Evolutionary conservation across 2,888 invertebrate genomes (phyloP), one percentile per base, ranked within the genome.

Genomic region (Doris montereyensis): DNA sequence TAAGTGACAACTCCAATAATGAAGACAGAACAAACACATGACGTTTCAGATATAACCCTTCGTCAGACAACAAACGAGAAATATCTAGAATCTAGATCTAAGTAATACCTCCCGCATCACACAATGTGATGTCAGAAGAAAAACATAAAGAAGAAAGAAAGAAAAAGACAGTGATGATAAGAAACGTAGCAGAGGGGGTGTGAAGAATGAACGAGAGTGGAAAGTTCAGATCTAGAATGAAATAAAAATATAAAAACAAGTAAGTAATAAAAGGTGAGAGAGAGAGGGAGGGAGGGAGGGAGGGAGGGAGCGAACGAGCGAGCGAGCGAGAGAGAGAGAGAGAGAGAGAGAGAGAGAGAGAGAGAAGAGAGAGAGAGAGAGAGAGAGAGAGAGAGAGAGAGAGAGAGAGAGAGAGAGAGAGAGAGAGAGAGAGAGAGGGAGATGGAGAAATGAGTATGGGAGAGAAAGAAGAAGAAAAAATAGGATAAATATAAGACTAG

Each of bases 141-240:
- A n/a, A n/a, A n/a, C n/a, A n/a, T n/a, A n/a, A n/a, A n/a, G 62
- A 17, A 67, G 10, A 62, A n/a, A 71, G 28, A 73, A 74, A 58
- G 4, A 24, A 21, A 2, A 10, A 32, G 10, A 28, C 2, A 32
- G 32, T 32, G 13, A 5, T 8, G n/a, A 21, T 13, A 21, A 62
- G 17, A 21, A 13, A 41, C 4, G 30, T 4, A n/a, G n/a, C 4
- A 35, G 24, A n/a, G 30, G 21, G 10, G 52, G 13, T 10, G 21
- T 5, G 52, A 17, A 17, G 52, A 17, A 17, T 17, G 52, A 41
- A 17, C 5, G 52, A 41, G 52, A 17, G 52, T 10, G 17, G 52
- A 41, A 41, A 41, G 52, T 10, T n/a, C n/a, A n/a, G n/a, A n/a
- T n/a, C n/a, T n/a, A n/a, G n/a, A n/a, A n/a, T n/a, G n/a, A n/a